A percentile compares a stretch with the other conserved stretches of the same genome.
Conservation (phyloP, 2,113 vertebrate species). For the Hyla sarda region DNA sequence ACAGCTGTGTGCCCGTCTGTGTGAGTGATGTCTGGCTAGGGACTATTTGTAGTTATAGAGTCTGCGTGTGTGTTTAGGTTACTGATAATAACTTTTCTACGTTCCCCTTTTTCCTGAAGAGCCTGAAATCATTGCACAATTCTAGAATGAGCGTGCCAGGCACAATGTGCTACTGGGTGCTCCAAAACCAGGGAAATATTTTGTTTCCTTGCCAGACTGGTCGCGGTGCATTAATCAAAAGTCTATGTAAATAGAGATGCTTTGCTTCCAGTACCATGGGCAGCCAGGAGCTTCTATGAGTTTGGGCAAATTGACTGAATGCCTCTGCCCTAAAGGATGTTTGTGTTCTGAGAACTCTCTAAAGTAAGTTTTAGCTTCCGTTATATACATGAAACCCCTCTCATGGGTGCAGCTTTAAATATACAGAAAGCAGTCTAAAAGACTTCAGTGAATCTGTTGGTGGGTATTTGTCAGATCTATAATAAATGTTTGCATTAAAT, state of each 20-base stretch:
- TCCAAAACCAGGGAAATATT: background rate
- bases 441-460: background rate
- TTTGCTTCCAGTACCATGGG: background rate
- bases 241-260: background rate
- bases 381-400: background rate
- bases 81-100: conserved; percentile 15
- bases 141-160: background rate
- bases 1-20: conserved; percentile 50
- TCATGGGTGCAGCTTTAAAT: background rate
- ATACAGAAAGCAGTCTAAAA: background rate
- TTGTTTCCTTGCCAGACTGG: background rate
- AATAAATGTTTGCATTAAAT: no score
- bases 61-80: conserved; percentile 44
- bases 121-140: conserved; percentile 8
- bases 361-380: background rate
- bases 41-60: conserved; percentile 29
- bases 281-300: background rate
- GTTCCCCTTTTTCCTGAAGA: background rate
- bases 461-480: background rate
- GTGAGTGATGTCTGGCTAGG: conserved; percentile 28
- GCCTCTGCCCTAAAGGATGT: background rate
- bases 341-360: background rate
- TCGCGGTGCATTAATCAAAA: background rate
- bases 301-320: background rate
- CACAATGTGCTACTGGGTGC: conserved; percentile 7